Conservation (phyloP, 2,888 invertebrate species). For the Xanthia icteritia region DNA sequence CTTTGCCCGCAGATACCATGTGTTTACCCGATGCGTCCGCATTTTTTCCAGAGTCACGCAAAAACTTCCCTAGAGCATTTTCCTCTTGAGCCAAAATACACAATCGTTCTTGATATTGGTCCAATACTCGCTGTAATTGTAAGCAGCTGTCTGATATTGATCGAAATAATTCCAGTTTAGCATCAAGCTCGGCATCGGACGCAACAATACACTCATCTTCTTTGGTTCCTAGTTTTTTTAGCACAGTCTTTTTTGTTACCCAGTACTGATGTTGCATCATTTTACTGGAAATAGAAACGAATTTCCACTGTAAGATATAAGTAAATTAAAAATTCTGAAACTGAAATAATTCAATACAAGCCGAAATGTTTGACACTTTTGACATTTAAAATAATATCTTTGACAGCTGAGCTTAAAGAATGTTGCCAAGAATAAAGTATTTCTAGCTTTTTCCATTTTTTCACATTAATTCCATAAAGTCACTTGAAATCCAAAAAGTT, state of each 20-base stretch:
- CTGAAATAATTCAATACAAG: slow-evolving; percentile 29
- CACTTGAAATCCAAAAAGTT: neutral
- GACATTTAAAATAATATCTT: slow-evolving; percentile 39
- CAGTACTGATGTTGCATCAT: slow-evolving; percentile 98
- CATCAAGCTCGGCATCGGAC: slow-evolving; percentile 98
- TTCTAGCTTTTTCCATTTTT: neutral
- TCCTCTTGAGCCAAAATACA: slow-evolving; percentile 98
- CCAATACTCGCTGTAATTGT: slow-evolving; percentile 96
- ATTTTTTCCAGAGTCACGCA: slow-evolving; percentile 97
- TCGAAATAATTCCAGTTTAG: slow-evolving; percentile 97
- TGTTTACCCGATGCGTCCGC: slow-evolving; percentile 94
- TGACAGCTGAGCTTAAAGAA: slow-evolving; percentile 25
- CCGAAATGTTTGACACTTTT: slow-evolving; percentile 51
- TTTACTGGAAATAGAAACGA: slow-evolving; percentile 56
- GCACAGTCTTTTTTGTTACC: slow-evolving; percentile 99
- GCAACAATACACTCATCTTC: slow-evolving; percentile 99
- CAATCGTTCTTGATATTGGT: slow-evolving; percentile 97
- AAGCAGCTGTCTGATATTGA: slow-evolving; percentile 97
- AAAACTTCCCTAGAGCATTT: slow-evolving; percentile 97
- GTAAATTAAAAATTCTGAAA: slow-evolving; percentile 39
- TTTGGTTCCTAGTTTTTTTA: slow-evolving; percentile 98
- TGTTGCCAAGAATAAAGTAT: slow-evolving; percentile 25
- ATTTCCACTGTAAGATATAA: slow-evolving; percentile 33
- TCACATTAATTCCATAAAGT: neutral
- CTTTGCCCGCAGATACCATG: slow-evolving; percentile 93